Base-by-base conservation (phyloP, 2,797 vertebrate species). In the Euthynnus affinis region DNA sequence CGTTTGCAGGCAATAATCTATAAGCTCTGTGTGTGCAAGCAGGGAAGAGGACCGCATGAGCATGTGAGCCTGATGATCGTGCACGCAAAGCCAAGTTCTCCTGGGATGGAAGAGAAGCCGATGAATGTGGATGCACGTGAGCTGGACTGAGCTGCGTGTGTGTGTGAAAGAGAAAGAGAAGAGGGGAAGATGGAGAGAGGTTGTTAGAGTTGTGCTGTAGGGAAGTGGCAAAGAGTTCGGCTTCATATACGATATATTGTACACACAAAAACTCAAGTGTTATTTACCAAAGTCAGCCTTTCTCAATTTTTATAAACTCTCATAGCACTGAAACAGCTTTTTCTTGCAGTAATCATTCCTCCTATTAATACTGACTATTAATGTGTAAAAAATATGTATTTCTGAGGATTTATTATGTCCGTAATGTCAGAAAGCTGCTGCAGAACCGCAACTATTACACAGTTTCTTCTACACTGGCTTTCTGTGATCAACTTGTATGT, bases 41-140 rank as follows among this genome's bases (percentile, higher is more conserved):
- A 40, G 64, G 75, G 27, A 77, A 66, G 83, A 52, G 78, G 58
- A 56, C 53, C 22, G 42, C 52, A 22, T 12, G 81, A 83, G 62
- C 87, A 82, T 90, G 88, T 91, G 90, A 91, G 71, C 57, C 25
- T 5, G 66, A 66, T 44, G 52, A 74, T 59, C n/a, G 15, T 52
- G 66, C 74, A 55, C 22, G 14, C 74, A 67, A 81, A 86, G 84
- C 69, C 0, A 20, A 79, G 65, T 55, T 69, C 83, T 77, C 62
- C 71, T 2, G 70, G 70, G 80, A 77, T 9, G 6, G 12, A 57
- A 15, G 80, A 61, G 69, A 61, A 51, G 61, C 72, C 27, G 70
- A 86, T 64, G 70, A 74, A 70, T 67, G 75, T 74, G 71, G 80
- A 81, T 3, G 65, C 81, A 87, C 62, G 55, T 80, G 85, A 84